These are phyloP conservation scores for Mergus octosetaceus DNA, from an alignment of 2,797 vertebrate species.

Conservation along the genomic window DNA sequence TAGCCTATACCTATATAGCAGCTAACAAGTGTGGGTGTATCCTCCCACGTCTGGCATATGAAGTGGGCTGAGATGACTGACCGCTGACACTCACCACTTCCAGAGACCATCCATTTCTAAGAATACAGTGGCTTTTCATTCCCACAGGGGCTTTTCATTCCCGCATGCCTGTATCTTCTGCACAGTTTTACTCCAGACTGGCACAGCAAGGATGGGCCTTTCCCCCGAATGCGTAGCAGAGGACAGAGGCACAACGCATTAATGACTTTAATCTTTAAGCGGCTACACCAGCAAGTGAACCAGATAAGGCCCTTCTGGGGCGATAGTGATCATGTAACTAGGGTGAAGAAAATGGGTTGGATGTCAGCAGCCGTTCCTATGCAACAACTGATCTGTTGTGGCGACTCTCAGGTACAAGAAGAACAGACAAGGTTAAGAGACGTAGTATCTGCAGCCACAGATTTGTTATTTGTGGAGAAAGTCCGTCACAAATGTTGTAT, in stretches of 20 bases:
- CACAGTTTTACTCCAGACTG: neutral
- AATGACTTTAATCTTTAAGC: neutral
- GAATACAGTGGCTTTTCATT: conserved; percentile 17
- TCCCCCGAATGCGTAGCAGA: neutral
- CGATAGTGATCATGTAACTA: neutral
- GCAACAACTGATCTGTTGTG: conserved; percentile 37
- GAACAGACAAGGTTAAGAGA: neutral
- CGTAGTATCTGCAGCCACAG: neutral
- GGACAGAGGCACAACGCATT: neutral
- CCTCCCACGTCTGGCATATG: neutral
- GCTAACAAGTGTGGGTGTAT: neutral
- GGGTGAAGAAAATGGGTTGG: conserved; percentile 9
- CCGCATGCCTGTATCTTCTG: neutral
- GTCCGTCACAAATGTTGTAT: neutral
- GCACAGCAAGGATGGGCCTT: neutral
- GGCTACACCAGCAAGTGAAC: neutral
- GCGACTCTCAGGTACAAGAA: neutral
- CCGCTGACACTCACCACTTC: neutral
- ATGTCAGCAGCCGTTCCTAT: neutral
- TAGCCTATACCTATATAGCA: neutral
- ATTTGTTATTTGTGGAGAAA: neutral
- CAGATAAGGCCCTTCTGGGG: conserved; percentile 2
- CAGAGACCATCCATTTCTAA: conserved; percentile 12
- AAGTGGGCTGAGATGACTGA: neutral
- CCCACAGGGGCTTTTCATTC: conserved; percentile 9